Evolutionary conservation across 2,797 vertebrate species (phyloP).

Genomic region (Gambusia yucatana): DNA sequence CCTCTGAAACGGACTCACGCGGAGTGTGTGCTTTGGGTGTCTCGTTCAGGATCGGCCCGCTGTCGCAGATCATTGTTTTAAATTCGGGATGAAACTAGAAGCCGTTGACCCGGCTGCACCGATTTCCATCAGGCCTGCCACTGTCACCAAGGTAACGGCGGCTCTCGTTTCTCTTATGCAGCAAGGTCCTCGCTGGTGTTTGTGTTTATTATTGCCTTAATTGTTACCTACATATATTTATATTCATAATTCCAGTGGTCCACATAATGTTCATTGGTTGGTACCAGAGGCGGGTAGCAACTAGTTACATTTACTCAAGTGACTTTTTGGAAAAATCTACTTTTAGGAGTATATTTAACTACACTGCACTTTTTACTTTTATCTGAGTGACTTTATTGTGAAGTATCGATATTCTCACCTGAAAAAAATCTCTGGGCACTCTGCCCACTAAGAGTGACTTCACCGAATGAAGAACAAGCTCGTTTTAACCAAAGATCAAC

Average conservation of each 20-base stretch:
- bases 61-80: conserved; percentile 87
- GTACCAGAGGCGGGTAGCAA: not conserved
- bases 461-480: too few relatives aligned
- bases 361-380: too few relatives aligned
- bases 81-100: conserved; percentile 95
- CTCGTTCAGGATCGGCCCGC: conserved; percentile 87
- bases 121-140: conserved; percentile 93
- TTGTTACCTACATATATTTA: not conserved
- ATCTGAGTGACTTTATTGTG: too few relatives aligned
- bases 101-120: conserved; percentile 91
- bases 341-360: too few relatives aligned
- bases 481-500: too few relatives aligned
- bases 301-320: too few relatives aligned
- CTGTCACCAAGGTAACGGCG: conserved; percentile 90
- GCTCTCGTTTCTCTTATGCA: conserved; percentile 22
- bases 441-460: too few relatives aligned
- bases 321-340: too few relatives aligned
- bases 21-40: conserved; percentile 22
- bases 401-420: too few relatives aligned
- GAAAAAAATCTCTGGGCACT: too few relatives aligned
- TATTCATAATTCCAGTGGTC: not conserved
- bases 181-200: conserved; percentile 11
- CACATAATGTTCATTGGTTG: not conserved
- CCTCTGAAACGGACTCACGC: conserved; percentile 24
- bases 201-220: not conserved